Evolutionary conservation across 2,797 vertebrate genomes (phyloP), one percentile per base, ranked within the genome.

Genomic region (Lemur catta): DNA sequence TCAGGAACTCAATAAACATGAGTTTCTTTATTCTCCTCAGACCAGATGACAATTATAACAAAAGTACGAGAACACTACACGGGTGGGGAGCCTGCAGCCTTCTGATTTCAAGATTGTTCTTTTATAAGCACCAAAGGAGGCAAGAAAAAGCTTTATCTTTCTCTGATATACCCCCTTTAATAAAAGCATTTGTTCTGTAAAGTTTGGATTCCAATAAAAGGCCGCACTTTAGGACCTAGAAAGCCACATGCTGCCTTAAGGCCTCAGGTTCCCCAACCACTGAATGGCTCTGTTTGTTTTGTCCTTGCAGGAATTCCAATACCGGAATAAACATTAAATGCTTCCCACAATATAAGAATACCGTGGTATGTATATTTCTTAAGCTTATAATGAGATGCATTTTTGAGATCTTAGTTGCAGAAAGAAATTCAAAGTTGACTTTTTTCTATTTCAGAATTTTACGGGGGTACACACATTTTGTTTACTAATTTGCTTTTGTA

Each of bases 361-460:
- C 65, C 57, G 14, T 30, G 50, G 20, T 15, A 17, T 8, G 3
- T 28, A 7, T 46, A 35, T 55, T 88, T 35, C 67, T 35, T 48
- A 92, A 92, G 61, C 2, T 57, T 65, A 87, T 14, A 69, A 71
- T 78, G 55, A 93, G 15, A 85, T 35, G 22, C 7, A 50, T 69
- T 91, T n/a, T 78, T 95, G 43, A 96, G 92, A 91, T 75, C 20
- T 67, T 79, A 78, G 35, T 24, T 84, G 6, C 30, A 92, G 33
- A 75, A 94, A 92, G 26, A 86, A 95, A 74, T 11, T 86, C 30
- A 89, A 94, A 82, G 59, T 55, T 80, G 74, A 88, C 79, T 89
- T 88, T 95, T 22, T 57, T 57, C 9, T 57, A 57, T 26, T 57
- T 57, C 55, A 57, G 24, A 57, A 57, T 57, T 57, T 57, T 57